Percentiles rank a stretch among this genome's conserved stretches.
These are phyloP conservation scores for Melanotaenia parkinsoni DNA, from an alignment of 2,797 vertebrate genomes.

Conservation along the genomic window DNA sequence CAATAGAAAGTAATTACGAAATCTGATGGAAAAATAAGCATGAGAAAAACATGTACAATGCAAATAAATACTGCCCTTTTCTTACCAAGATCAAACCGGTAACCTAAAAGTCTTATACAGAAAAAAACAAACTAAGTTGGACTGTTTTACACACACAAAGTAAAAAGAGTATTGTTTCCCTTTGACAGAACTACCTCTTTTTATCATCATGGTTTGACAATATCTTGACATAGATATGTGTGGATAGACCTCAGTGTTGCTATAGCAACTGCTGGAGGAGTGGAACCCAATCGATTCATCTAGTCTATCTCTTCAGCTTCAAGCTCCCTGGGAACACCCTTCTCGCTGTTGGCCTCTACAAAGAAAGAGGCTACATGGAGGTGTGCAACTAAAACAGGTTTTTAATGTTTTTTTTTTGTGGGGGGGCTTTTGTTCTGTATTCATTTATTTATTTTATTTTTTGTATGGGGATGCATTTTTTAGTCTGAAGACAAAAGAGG, in stretches of 20 bases:
- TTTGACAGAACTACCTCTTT: slow-evolving; percentile 34
- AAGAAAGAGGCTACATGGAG: slow-evolving; percentile 46
- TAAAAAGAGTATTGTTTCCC: neutral
- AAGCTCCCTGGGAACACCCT: slow-evolving; percentile 77
- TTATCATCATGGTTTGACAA: slow-evolving; percentile 28
- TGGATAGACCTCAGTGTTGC: slow-evolving; percentile 70
- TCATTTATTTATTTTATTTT: slow-evolving; percentile 9
- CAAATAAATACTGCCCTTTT: neutral
- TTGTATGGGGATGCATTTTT: neutral
- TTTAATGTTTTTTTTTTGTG: neutral
- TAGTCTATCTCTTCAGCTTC: slow-evolving; percentile 59
- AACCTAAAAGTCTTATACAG: neutral
- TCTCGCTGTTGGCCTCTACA: slow-evolving; percentile 67
- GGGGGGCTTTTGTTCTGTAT: slow-evolving; percentile 12
- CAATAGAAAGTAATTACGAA: neutral
- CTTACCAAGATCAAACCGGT: neutral
- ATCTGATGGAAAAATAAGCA: neutral
- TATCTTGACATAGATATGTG: slow-evolving; percentile 49
- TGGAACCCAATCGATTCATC: slow-evolving; percentile 71
- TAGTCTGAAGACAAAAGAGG: neutral
- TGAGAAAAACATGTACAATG: neutral
- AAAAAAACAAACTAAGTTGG: neutral
- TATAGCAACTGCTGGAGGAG: slow-evolving; percentile 78
- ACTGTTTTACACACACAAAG: neutral
- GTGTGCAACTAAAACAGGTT: neutral